Percentiles rank a stretch among this genome's conserved stretches.
These are phyloP conservation scores for Drosophila orena DNA, from an alignment of 1,140 invertebrate genomes.

Conservation along the genomic window DNA sequence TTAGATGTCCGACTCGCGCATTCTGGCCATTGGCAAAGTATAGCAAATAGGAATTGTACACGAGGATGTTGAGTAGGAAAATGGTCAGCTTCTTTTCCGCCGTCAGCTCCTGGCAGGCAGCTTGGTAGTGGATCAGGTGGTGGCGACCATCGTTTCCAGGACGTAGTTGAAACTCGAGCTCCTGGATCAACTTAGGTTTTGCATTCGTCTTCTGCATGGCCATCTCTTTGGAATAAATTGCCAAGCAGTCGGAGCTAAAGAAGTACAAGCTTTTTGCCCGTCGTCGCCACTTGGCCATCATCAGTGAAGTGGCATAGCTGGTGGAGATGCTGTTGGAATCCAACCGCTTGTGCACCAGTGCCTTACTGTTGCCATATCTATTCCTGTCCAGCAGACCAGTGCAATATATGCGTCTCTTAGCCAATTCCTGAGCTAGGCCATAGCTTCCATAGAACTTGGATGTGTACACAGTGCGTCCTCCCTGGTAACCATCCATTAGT, in stretches of 20 bases:
- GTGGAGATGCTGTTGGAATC: constrained; percentile 52
- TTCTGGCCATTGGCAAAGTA: constrained; percentile 40
- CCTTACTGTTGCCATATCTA: constrained; percentile 69
- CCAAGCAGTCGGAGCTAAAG: constrained; percentile 70
- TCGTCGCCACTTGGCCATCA: constrained; percentile 74
- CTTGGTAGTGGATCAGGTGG: constrained; percentile 49
- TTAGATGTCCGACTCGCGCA: constrained; percentile 18
- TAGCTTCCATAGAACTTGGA: constrained; percentile 76
- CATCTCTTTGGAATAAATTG: constrained; percentile 72
- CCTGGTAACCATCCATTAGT: constrained; percentile 43
- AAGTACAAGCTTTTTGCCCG: constrained; percentile 65
- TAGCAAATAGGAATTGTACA: constrained; percentile 60
- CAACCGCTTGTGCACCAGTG: constrained; percentile 57
- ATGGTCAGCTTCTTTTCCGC: constrained; percentile 53
- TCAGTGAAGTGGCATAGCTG: constrained; percentile 56
- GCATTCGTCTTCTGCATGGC: constrained; percentile 69
- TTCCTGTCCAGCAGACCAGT: constrained; percentile 69
- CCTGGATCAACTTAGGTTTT: constrained; percentile 65
- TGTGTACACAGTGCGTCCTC: constrained; percentile 60
- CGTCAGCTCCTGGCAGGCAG: constrained; percentile 38
- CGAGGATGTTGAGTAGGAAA: constrained; percentile 59
- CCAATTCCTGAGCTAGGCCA: constrained; percentile 58
- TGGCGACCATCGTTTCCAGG: constrained; percentile 29
- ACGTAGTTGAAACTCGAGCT: constrained; percentile 61
- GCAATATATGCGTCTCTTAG: constrained; percentile 59